Base-by-base conservation (phyloP, 2,797 vertebrate genomes). In the Oreochromis grahami region DNA sequence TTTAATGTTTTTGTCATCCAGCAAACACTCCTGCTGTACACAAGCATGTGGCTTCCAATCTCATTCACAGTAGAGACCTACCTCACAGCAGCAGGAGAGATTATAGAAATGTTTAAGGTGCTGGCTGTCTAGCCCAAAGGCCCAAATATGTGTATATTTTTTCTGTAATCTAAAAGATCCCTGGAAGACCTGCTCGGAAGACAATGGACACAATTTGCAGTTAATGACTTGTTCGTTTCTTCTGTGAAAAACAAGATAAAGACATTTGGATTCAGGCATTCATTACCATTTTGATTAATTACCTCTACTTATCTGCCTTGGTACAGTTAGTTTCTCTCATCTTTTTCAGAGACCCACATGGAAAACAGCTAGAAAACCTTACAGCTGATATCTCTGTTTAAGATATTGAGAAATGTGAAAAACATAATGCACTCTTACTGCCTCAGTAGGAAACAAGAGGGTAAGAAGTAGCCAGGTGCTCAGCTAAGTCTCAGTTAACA, bases 231-330 rank as follows among this genome's bases (percentile, higher is more conserved):
- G 34, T 21, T 88, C 29, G 43, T 68, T 86, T 84, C 85, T 79
- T 77, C 56, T n/a, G 51, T 48, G 53, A 84, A 86, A 86, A 89
- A 84, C 45, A 78, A 29, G 60, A 83, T 72, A 83, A 93, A 89
- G 77, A 81, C 78, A 76, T 84, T 91, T 82, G 51, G 24, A 58
- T 82, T 36, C 53, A 80, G 82, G 87, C 88, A 68, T 83, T 86
- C 81, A 87, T 91, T 89, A 90, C 52, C 77, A 86, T 87, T 88
- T 86, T 85, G 81, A 89, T 87, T 78, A 88, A 87, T 86, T 41
- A 86, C 80, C 70, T 72, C 68, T 77, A 63, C 50, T 76, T 86
- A 82, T 76, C 55, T 80, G 68, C 43, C 63, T 86, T 84, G 53
- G 26, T 43, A 72, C 60, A 70, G 53, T 85, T 65, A 48, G 38